Evolutionary conservation across 2,113 vertebrate genomes (phyloP).

Genomic region (Lathamus discolor): DNA sequence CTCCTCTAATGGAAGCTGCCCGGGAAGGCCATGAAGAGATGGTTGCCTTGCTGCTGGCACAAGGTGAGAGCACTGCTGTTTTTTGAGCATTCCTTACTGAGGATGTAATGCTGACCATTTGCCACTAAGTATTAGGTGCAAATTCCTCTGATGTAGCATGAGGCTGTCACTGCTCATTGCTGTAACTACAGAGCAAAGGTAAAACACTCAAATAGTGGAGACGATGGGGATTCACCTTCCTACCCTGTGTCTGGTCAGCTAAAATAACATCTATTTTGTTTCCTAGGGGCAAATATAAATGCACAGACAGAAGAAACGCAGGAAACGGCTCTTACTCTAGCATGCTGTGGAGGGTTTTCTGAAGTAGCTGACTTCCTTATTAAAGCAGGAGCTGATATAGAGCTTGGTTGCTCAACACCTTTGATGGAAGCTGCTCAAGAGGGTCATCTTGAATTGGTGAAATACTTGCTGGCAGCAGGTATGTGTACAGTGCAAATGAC

Average conservation of each 20-base stretch:
- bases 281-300: conserved; percentile 95
- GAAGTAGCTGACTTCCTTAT: conserved; percentile 99
- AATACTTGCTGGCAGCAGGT: conserved; percentile 96
- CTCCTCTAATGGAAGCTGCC: conserved; percentile 97
- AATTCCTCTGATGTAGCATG: rapidly evolving
- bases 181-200: not conserved
- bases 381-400: conserved; percentile 96
- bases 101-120: rapidly evolving
- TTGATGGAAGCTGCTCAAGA: conserved; percentile 99
- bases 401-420: conserved; percentile 96
- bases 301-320: conserved; percentile 99
- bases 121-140: not conserved
- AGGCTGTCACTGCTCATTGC: not conserved
- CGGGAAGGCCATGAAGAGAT: conserved; percentile 98
- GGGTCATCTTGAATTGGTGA: conserved; percentile 96
- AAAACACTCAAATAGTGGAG: not conserved
- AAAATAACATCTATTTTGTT: not conserved
- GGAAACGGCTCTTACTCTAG: conserved; percentile 95
- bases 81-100: rapidly evolving
- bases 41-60: conserved; percentile 96
- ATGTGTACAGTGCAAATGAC: conserved; percentile 2
- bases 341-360: conserved; percentile 97
- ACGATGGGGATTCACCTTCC: not conserved
- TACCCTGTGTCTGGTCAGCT: not conserved
- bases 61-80: conserved; percentile 77